phyloP scores from a whole-genome alignment of 2,888 invertebrate genomes.

The Campaea margaritaria region DNA sequence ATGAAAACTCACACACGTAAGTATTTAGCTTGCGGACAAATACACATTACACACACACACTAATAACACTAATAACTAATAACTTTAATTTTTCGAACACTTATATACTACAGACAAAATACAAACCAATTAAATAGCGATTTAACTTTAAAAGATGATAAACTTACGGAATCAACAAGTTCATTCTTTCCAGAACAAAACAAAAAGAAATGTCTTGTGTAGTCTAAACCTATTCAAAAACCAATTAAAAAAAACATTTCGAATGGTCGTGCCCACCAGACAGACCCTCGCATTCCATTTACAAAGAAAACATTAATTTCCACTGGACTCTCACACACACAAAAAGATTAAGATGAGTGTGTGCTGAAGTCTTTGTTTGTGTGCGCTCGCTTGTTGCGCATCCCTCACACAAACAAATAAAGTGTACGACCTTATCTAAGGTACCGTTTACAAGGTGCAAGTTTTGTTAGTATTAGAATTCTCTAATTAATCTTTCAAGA shows the following conservation, averaged over 20 bases:
- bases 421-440: constrained; percentile 3
- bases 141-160: background rate
- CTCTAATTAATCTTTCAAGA: too few relatives aligned
- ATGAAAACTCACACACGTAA: too few relatives aligned
- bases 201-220: constrained; percentile 9
- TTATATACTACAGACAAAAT: too few relatives aligned
- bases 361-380: constrained; percentile 8
- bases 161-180: background rate
- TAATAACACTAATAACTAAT: too few relatives aligned
- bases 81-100: too few relatives aligned
- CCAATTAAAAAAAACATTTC: constrained; percentile 30
- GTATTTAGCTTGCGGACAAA: too few relatives aligned
- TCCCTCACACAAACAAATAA: constrained; percentile 19
- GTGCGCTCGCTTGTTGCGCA: constrained; percentile 29
- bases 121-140: too few relatives aligned
- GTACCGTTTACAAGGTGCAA: constrained; percentile 1
- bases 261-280: constrained; percentile 5
- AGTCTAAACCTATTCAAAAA: constrained; percentile 11
- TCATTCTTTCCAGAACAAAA: background rate
- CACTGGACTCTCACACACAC: constrained; percentile 11
- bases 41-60: too few relatives aligned
- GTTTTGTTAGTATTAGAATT: too few relatives aligned
- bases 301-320: constrained; percentile 43
- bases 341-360: constrained; percentile 5
- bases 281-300: constrained; percentile 36